A percentile compares a stretch with the other conserved stretches of the same genome.
These are phyloP conservation scores for Acropternis orthonyx DNA, from an alignment of 2,797 vertebrate species.

Conservation along the genomic window DNA sequence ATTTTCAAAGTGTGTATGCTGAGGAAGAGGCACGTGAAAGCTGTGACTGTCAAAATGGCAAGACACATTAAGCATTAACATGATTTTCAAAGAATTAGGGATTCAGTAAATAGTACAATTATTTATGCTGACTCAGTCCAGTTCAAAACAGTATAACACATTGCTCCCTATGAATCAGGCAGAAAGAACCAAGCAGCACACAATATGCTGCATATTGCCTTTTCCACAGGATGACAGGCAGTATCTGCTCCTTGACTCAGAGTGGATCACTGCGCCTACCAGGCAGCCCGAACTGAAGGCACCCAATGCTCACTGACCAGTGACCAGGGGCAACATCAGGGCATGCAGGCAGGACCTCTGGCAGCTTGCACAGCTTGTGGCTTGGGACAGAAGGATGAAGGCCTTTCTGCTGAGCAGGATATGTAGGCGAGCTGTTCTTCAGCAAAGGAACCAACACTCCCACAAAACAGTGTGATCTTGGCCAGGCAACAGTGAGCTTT, in stretches of 20 bases:
- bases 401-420: not conserved
- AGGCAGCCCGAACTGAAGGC: not conserved
- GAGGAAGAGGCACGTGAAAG: not conserved
- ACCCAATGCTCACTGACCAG: rapidly evolving
- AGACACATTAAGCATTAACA: not conserved
- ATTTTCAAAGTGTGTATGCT: not conserved
- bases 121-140: not conserved
- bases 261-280: not conserved
- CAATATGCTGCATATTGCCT: not conserved
- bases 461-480: not conserved
- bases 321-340: rapidly evolving
- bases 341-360: not conserved
- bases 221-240: not conserved
- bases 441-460: not conserved
- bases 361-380: not conserved
- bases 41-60: not conserved
- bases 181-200: not conserved
- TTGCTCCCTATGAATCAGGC: not conserved
- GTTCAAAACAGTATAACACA: rapidly evolving
- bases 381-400: not conserved
- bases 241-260: not conserved
- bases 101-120: not conserved
- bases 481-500: not conserved
- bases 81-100: not conserved
- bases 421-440: not conserved